Evolutionary conservation across 2,113 vertebrate species (phyloP).

Genomic region (Grallaria varia): DNA sequence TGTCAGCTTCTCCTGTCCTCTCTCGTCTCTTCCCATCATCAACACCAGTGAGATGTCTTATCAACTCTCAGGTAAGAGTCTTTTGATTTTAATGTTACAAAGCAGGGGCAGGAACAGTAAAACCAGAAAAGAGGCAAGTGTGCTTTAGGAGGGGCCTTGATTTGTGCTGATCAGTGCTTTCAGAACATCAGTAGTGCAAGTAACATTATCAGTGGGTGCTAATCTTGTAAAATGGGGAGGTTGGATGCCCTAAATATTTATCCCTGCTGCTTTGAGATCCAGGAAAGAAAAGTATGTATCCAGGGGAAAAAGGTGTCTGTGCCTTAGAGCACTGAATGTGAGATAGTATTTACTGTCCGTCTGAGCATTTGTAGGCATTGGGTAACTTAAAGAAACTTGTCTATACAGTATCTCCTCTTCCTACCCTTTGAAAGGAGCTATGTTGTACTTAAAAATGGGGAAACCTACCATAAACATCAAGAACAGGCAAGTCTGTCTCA

Average conservation of each 20-base stretch:
- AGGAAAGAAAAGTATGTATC: background rate
- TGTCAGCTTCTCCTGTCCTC: conserved; percentile 36
- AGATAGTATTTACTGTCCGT: background rate
- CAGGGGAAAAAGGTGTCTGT: background rate
- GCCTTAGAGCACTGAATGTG: background rate
- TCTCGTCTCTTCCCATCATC: conserved; percentile 41
- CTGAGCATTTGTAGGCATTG: background rate
- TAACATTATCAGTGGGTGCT: background rate
- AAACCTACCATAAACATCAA: background rate
- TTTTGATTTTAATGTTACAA: background rate
- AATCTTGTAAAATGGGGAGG: background rate
- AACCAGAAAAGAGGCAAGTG: background rate
- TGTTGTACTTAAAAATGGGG: background rate
- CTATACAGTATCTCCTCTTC: background rate
- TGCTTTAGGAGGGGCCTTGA: background rate
- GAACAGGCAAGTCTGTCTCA: background rate
- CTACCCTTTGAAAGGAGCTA: background rate
- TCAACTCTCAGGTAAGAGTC: conserved; percentile 68
- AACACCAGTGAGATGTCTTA: conserved; percentile 9
- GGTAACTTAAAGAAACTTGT: background rate
- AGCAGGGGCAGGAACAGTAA: background rate
- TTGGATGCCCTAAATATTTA: background rate
- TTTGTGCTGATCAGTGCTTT: background rate
- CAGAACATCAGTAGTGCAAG: background rate
- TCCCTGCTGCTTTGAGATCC: background rate